A percentile compares a stretch with the other conserved stretches of the same genome.
phyloP scores from a whole-genome alignment of 2,113 vertebrate species.

The Formicarius rufipectus region DNA sequence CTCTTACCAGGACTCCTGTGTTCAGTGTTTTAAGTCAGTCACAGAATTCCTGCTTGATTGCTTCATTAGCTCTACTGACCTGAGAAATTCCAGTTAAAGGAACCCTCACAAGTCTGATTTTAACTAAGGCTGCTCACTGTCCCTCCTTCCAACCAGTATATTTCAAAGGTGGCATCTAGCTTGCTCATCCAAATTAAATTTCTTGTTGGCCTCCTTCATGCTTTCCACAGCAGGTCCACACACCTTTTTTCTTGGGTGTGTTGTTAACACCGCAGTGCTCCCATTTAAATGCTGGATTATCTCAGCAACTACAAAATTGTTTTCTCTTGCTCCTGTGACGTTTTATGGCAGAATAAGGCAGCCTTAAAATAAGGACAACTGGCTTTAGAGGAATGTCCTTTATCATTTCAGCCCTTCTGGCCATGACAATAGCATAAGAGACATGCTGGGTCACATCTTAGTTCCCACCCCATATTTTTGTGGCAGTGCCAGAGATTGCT shows the following conservation, averaged over 20 bases:
- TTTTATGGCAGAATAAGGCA: neutral
- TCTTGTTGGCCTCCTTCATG: neutral
- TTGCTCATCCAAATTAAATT: neutral
- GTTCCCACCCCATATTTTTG: neutral
- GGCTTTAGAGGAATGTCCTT: neutral
- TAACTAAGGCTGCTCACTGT: neutral
- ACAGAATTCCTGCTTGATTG: neutral
- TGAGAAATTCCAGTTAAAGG: neutral
- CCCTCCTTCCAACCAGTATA: neutral
- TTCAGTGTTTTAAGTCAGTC: neutral
- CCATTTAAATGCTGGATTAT: neutral
- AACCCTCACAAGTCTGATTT: neutral
- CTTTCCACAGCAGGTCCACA: neutral
- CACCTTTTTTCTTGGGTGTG: accelerated
- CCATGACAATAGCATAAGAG: neutral
- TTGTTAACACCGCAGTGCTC: neutral
- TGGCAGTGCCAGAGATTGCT: neutral
- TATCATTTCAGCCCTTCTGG: neutral
- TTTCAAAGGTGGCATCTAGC: neutral
- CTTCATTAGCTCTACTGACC: neutral
- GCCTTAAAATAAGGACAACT: neutral
- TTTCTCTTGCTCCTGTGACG: neutral
- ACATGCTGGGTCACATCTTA: neutral
- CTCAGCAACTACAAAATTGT: neutral
- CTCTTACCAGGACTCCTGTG: neutral